These are phyloP conservation scores for Acrossocheilus fasciatus DNA, from an alignment of 2,797 vertebrate species.

Conservation along the genomic window DNA sequence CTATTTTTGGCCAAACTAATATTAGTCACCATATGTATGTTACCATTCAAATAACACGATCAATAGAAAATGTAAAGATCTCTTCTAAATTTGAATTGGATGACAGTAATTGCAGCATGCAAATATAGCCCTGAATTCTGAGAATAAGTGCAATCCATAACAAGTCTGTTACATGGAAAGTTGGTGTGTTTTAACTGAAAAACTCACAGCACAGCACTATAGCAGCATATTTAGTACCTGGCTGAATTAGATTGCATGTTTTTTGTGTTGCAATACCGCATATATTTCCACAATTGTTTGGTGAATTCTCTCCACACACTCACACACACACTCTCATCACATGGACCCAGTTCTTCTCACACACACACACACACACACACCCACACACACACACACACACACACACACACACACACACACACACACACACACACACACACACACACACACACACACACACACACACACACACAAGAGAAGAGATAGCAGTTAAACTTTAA, in stretches of 20 bases:
- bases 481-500: slow-evolving; percentile 35
- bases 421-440: not conserved
- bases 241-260: not conserved
- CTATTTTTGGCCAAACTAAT: not conserved
- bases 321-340: not conserved
- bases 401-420: not conserved
- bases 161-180: not conserved
- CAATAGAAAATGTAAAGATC: not conserved
- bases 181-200: not conserved
- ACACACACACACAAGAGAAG: not conserved
- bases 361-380: slow-evolving; percentile 6
- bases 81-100: not conserved
- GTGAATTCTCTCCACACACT: not conserved
- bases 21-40: not conserved
- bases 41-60: not conserved
- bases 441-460: not conserved
- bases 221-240: not conserved
- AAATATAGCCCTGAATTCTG: not conserved
- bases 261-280: not conserved
- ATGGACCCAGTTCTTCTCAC: not conserved
- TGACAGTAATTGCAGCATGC: not conserved
- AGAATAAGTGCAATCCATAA: not conserved
- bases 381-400: not conserved
- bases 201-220: not conserved
- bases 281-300: not conserved